phyloP scores from a whole-genome alignment of 1,140 invertebrate species.

The Phocides pigmalion region DNA sequence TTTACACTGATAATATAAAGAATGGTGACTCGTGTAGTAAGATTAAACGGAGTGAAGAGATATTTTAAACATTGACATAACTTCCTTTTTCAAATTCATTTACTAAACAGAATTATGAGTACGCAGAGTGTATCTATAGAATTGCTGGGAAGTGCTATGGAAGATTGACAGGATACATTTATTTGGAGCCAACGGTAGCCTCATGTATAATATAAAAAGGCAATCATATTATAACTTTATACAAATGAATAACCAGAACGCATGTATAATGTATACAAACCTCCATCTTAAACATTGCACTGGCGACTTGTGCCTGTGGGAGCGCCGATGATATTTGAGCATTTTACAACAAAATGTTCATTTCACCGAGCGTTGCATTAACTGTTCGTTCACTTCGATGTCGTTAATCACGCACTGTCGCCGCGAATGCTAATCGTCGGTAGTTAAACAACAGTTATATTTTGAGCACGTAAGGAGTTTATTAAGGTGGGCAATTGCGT shows the following conservation, averaged over 20 bases:
- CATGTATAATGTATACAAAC: slow-evolving; percentile 51
- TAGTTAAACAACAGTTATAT: slow-evolving; percentile 45
- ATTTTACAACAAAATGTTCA: slow-evolving; percentile 81
- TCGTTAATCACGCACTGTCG: slow-evolving; percentile 43
- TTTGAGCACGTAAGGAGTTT: slow-evolving; percentile 45
- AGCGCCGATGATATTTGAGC: slow-evolving; percentile 82
- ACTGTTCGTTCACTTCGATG: slow-evolving; percentile 44
- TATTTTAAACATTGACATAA: too few species aligned
- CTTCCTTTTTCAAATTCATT: too few species aligned
- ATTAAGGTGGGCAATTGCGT: slow-evolving; percentile 43
- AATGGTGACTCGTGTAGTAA: too few species aligned
- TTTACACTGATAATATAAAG: too few species aligned
- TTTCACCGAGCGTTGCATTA: slow-evolving; percentile 59
- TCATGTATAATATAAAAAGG: too few species aligned
- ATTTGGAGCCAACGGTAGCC: too few species aligned
- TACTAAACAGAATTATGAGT: too few species aligned
- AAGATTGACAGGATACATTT: too few species aligned
- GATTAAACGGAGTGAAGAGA: too few species aligned
- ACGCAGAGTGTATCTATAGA: too few species aligned
- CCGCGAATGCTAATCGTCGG: slow-evolving; percentile 41
- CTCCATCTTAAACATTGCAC: slow-evolving; percentile 82
- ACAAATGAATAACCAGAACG: neutral
- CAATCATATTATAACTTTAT: too few species aligned
- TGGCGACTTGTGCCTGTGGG: slow-evolving; percentile 77
- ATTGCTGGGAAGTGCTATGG: too few species aligned